phyloP scores from a whole-genome alignment of 2,888 invertebrate species.

The Teinopalpus imperialis region DNA sequence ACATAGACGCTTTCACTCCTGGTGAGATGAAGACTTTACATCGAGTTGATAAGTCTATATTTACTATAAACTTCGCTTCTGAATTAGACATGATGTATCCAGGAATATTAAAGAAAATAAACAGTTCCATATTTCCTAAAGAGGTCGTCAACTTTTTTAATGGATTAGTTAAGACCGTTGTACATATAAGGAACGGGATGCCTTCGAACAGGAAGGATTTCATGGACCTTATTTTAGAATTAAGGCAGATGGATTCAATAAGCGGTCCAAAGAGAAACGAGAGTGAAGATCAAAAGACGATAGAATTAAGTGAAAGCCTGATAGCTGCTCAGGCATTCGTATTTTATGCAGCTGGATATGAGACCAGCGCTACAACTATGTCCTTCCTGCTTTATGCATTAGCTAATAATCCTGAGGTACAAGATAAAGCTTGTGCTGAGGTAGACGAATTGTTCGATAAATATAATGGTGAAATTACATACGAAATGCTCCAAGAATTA shows the following conservation, averaged over 20 bases:
- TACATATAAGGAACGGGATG: conserved; percentile 40
- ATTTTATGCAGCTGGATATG: conserved; percentile 67
- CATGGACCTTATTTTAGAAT: conserved; percentile 49
- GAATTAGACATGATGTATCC: not conserved
- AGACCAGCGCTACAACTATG: conserved; percentile 63
- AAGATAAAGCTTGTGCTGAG: conserved; percentile 48
- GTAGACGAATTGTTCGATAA: conserved; percentile 46
- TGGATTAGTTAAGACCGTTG: conserved; percentile 27
- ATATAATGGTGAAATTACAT: conserved; percentile 50
- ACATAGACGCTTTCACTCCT: conserved; percentile 12
- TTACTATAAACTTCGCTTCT: not conserved
- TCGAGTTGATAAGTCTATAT: not conserved
- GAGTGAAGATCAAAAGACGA: not conserved
- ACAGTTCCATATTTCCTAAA: not conserved
- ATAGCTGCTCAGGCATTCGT: conserved; percentile 63
- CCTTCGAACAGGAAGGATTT: conserved; percentile 47
- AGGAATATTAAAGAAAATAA: not conserved
- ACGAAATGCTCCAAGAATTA: conserved; percentile 57
- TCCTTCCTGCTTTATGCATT: conserved; percentile 52
- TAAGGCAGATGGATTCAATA: conserved; percentile 41
- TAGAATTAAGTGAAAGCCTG: conserved; percentile 46
- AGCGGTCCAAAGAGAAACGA: conserved; percentile 29
- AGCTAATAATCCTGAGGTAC: conserved; percentile 54
- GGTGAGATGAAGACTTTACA: conserved; percentile 5
- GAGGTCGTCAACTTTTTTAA: not conserved